These are phyloP conservation scores for Malthinus seriepunctatus DNA, from an alignment of 2,888 invertebrate genomes.

Conservation along the genomic window DNA sequence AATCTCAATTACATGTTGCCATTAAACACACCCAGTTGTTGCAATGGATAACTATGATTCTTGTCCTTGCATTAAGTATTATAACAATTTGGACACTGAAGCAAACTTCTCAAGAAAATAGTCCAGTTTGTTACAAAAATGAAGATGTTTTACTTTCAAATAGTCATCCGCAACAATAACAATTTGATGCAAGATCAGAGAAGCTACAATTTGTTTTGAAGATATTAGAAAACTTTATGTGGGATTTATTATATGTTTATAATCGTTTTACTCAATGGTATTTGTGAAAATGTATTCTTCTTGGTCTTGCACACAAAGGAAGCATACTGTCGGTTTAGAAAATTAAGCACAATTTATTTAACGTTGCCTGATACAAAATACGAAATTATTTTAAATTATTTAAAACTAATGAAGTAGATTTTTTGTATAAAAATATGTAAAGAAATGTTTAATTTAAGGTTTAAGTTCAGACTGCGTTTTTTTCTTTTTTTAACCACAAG, in stretches of 20 bases:
- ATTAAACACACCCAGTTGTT: slow-evolving; percentile 57
- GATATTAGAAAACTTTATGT: slow-evolving; percentile 39
- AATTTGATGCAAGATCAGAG: slow-evolving; percentile 39
- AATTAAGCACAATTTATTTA: background rate
- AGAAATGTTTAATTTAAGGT: too few relatives aligned
- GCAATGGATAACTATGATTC: slow-evolving; percentile 57
- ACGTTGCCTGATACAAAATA: background rate
- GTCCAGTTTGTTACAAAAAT: slow-evolving; percentile 30
- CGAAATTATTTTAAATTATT: background rate
- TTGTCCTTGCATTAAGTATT: slow-evolving; percentile 53
- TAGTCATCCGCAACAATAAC: slow-evolving; percentile 47
- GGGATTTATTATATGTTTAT: slow-evolving; percentile 39
- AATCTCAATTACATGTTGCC: slow-evolving; percentile 56
- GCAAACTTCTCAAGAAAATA: slow-evolving; percentile 43
- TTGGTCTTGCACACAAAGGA: background rate
- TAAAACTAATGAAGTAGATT: too few relatives aligned
- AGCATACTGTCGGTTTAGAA: background rate
- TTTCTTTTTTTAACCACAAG: too few relatives aligned
- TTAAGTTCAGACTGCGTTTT: too few relatives aligned
- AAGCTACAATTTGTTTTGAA: slow-evolving; percentile 27
- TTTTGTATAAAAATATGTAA: too few relatives aligned
- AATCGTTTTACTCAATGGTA: slow-evolving; percentile 16
- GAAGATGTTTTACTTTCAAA: slow-evolving; percentile 31
- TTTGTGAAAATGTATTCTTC: slow-evolving; percentile 1
- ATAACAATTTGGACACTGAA: slow-evolving; percentile 55